phyloP scores from a whole-genome alignment of 1,140 invertebrate genomes.

The Euschistus heros region DNA sequence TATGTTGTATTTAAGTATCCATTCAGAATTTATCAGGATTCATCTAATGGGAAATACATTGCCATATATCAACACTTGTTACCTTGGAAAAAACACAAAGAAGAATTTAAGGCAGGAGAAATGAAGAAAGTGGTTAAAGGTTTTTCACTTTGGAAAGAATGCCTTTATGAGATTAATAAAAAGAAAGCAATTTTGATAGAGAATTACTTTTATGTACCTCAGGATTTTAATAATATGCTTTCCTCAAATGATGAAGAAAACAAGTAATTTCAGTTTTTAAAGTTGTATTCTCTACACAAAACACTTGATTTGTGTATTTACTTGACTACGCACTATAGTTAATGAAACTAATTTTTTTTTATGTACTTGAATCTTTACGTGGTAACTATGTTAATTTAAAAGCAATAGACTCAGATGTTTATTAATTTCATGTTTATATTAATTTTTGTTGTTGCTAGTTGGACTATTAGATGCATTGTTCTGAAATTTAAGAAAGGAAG shows the following conservation, averaged over 20 bases:
- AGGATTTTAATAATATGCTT: constrained; percentile 32
- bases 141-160: constrained; percentile 9
- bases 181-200: constrained; percentile 31
- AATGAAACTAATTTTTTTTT: no score
- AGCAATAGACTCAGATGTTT: no score
- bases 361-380: no score
- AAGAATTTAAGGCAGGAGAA: constrained; percentile 12
- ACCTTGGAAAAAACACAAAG: constrained; percentile 18
- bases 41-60: constrained; percentile 24
- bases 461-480: no score
- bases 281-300: no score
- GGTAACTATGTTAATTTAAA: no score
- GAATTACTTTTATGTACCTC: constrained; percentile 32
- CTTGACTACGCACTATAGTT: no score
- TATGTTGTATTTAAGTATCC: constrained; percentile 26
- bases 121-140: not conserved
- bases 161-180: not conserved
- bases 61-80: constrained; percentile 17
- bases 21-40: constrained; percentile 28
- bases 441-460: no score
- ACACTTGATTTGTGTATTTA: no score
- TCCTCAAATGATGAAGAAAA: not conserved
- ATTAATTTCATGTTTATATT: no score
- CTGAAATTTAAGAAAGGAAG: no score
- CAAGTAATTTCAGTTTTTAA: not conserved